phyloP scores from a whole-genome alignment of 2,113 vertebrate species.

The Platysternon megacephalum region DNA sequence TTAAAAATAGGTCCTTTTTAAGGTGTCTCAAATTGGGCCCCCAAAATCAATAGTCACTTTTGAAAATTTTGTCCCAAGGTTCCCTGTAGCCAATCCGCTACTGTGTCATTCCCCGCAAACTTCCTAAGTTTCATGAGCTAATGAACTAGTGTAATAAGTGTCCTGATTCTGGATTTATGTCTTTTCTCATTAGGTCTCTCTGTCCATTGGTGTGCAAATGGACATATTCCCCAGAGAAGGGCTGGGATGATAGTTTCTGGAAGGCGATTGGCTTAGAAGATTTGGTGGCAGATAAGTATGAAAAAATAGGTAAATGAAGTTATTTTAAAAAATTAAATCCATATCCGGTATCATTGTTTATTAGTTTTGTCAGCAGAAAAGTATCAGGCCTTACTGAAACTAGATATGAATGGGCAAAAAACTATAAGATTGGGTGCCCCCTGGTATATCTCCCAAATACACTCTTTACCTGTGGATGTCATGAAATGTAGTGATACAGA shows the following conservation, averaged over 20 bases:
- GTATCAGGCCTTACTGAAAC: background rate
- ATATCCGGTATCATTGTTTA: background rate
- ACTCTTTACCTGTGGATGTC: background rate
- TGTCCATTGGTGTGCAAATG: slow-evolving; percentile 97
- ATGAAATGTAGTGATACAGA: background rate
- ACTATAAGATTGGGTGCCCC: background rate
- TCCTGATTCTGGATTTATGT: background rate
- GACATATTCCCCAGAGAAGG: slow-evolving; percentile 90
- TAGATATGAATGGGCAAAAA: background rate
- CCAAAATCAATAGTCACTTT: background rate
- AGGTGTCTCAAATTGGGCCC: background rate
- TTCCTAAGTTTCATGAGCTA: background rate
- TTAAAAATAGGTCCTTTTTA: slow-evolving; percentile 47
- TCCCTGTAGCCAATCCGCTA: background rate
- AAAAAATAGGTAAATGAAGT: slow-evolving; percentile 88
- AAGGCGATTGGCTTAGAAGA: slow-evolving; percentile 87
- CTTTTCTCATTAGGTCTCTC: slow-evolving; percentile 84
- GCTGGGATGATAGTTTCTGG: slow-evolving; percentile 95
- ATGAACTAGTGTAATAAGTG: background rate
- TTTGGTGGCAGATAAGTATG: slow-evolving; percentile 85
- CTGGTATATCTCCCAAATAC: background rate
- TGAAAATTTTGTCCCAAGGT: background rate
- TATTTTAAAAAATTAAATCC: background rate
- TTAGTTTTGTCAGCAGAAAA: background rate
- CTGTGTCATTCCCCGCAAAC: background rate